A percentile compares a stretch with the other conserved stretches of the same genome.
Evolutionary conservation across 2,797 vertebrate genomes (phyloP).

Genomic region (Neoniphon sammara): DNA sequence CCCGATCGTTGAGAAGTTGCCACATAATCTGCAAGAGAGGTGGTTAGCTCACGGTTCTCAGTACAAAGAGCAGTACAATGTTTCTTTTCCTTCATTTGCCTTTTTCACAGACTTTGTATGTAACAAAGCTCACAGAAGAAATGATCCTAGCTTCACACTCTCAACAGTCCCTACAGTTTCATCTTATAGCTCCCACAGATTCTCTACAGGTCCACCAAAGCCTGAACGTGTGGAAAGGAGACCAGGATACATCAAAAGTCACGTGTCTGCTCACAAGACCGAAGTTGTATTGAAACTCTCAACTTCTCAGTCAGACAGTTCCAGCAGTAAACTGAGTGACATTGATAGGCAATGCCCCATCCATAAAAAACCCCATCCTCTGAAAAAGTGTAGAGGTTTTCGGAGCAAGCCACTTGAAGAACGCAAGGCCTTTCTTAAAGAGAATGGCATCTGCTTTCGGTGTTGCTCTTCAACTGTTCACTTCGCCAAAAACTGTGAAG

Average conservation of each 20-base stretch:
- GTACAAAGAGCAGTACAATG: background rate
- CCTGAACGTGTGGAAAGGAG: no score
- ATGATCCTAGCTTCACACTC: slow-evolving; percentile 7
- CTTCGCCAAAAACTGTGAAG: slow-evolving; percentile 5
- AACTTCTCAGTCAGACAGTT: no score
- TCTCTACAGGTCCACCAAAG: no score
- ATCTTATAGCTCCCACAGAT: no score
- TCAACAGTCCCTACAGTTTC: no score
- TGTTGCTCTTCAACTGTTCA: slow-evolving; percentile 10
- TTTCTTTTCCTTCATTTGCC: background rate
- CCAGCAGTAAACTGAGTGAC: no score
- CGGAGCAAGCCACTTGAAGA: slow-evolving; percentile 14
- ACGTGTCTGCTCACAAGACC: no score
- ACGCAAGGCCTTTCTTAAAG: slow-evolving; percentile 10
- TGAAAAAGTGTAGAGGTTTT: slow-evolving; percentile 21
- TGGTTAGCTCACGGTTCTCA: background rate
- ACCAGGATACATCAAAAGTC: no score
- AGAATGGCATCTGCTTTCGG: slow-evolving; percentile 11
- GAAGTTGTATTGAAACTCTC: no score
- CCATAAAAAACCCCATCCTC: slow-evolving; percentile 21
- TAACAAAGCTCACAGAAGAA: background rate
- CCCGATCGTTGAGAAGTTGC: slow-evolving; percentile 18
- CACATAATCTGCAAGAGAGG: slow-evolving; percentile 5
- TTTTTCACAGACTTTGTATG: slow-evolving; percentile 3
- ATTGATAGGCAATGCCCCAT: slow-evolving; percentile 5